Percentiles rank a stretch among this genome's conserved stretches.
These are phyloP conservation scores for Heteronetta atricapilla DNA, from an alignment of 2,113 vertebrate genomes.

Conservation along the genomic window DNA sequence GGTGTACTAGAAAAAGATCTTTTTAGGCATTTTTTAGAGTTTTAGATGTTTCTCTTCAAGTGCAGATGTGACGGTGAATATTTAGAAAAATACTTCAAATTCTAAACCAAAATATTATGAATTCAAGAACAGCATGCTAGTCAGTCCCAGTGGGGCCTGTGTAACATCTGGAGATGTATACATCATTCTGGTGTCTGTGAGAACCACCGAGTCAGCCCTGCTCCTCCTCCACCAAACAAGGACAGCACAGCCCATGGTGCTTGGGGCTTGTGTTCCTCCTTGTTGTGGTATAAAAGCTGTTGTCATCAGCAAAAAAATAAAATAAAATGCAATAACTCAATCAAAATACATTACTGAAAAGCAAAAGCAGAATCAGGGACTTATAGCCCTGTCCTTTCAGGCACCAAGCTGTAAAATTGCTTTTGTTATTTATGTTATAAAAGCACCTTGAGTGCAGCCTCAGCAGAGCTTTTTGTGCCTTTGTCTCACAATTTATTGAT, in stretches of 20 bases:
- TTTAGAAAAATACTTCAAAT: background rate
- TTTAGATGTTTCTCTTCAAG: background rate
- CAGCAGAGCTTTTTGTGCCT: background rate
- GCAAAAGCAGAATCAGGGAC: background rate
- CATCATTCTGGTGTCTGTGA: background rate
- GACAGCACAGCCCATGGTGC: background rate
- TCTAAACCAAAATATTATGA: rapidly evolving
- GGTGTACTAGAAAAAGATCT: background rate
- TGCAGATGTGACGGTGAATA: background rate
- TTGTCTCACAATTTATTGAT: background rate
- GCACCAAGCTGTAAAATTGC: background rate
- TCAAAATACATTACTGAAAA: background rate
- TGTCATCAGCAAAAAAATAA: background rate
- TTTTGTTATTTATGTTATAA: slow-evolving; percentile 37
- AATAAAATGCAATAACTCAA: background rate
- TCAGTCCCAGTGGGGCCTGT: background rate
- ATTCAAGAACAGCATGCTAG: background rate
- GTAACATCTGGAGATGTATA: background rate
- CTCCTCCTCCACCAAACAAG: background rate
- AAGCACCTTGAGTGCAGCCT: background rate
- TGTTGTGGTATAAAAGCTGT: background rate
- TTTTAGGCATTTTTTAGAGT: background rate
- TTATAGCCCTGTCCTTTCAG: background rate
- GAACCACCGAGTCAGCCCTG: rapidly evolving
- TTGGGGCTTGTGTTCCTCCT: background rate